These are phyloP conservation scores for Crambe crambe DNA, from an alignment of 37 sponge, comb jelly and placozoan species.

Conservation along the genomic window DNA sequence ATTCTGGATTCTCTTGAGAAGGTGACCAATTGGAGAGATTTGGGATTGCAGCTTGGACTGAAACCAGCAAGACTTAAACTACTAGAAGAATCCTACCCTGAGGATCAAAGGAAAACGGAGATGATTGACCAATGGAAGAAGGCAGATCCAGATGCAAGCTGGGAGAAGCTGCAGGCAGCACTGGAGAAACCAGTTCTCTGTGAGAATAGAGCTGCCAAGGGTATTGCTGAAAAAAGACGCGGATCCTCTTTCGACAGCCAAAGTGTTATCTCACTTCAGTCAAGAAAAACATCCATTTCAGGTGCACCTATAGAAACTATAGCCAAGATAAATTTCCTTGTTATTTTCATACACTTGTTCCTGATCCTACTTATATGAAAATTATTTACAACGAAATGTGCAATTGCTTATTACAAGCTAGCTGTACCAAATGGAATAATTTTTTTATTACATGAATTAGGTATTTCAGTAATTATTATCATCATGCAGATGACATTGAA, in stretches of 20 bases:
- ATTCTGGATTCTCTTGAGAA: neutral
- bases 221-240: neutral
- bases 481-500: neutral
- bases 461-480: too few species aligned
- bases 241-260: conserved; percentile 4
- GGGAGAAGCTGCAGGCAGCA: neutral
- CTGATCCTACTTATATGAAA: too few species aligned
- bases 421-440: too few species aligned
- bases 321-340: too few species aligned
- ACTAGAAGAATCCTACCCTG: neutral
- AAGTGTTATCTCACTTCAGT: neutral
- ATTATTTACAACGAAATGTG: too few species aligned
- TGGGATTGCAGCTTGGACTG: neutral
- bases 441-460: too few species aligned
- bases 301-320: too few species aligned
- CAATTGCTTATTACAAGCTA: too few species aligned
- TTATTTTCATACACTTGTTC: too few species aligned
- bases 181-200: neutral
- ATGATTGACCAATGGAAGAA: conserved; percentile 4
- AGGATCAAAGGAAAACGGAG: neutral
- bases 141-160: neutral
- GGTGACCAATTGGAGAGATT: conserved; percentile 8
- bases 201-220: conserved; percentile 3
- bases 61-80: neutral
- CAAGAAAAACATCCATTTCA: too few species aligned